Evolutionary conservation across 2,113 vertebrate genomes (phyloP), one percentile per base, ranked within the genome.

Genomic region (Aspidoscelis tigris): DNA sequence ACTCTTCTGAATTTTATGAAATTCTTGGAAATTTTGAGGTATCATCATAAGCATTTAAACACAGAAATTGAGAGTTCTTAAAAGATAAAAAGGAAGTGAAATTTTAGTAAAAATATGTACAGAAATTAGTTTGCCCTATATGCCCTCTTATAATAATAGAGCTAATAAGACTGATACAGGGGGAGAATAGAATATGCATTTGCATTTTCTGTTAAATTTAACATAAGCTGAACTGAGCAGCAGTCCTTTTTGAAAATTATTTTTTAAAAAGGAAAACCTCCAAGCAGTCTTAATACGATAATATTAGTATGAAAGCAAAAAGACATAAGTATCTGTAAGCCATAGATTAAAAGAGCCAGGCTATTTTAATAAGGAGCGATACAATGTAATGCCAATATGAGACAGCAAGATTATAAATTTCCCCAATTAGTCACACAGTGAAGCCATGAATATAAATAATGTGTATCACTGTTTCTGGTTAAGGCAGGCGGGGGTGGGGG

Each of bases 391-490:
- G 86, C 80, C 88, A 90, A 92, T 87, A 82, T 0, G 39, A 92
- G 89, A 92, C 39, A 0, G 82, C 86, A 87, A 92, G 91, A 93
- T 92, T 90, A 92, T 85, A 90, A 83, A 92, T 93, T 93, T 89
- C 85, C 89, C 84, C 91, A 92, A 92, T 94, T 94, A 93, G 91
- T 93, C 89, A 94, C 87, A 93, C 70, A 90, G 81, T 55, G 81
- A 91, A 92, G 92, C 11, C 84, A 70, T 87, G 93, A 92, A 93
- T 89, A 76, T 80, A 91, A 90, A 93, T 80, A 89, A 5, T 89
- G 85, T 47, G 72, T 82, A 91, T 91, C 88, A 89, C 76, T 71
- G 20, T 26, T 65, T 65, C 58, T 80, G 87, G 87, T 87, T 1
- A 81, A 12, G 89, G 88, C 33, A 33, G 33, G 33, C 33, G 33